phyloP scores from a whole-genome alignment of 37 sponge, comb jelly and placozoan species.

The Theonella swinhoei region DNA sequence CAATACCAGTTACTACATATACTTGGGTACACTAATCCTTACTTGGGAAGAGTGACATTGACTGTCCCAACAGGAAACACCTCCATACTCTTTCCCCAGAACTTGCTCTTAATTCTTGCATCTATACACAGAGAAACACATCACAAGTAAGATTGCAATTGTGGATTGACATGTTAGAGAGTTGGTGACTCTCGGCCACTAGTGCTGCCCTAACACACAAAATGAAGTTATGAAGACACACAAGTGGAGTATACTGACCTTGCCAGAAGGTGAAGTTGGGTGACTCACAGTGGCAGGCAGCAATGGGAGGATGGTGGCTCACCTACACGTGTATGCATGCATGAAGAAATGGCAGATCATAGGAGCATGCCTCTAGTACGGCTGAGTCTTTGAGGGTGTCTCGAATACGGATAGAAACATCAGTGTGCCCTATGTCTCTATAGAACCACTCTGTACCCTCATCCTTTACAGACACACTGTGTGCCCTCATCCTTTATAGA shows the following conservation, averaged over 20 bases:
- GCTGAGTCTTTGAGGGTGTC: too few species aligned
- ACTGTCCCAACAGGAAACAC: conserved; percentile 80
- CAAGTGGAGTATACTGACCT: conserved; percentile 58
- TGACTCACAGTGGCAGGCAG: conserved; percentile 85
- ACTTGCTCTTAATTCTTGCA: conserved; percentile 88
- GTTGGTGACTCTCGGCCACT: too few species aligned
- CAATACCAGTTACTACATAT: too few species aligned
- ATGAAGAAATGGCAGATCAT: not conserved
- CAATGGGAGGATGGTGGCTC: conserved; percentile 88
- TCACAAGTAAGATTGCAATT: not conserved
- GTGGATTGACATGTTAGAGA: too few species aligned
- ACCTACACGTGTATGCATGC: conserved; percentile 45
- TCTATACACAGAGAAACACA: conserved; percentile 27
- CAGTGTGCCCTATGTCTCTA: too few species aligned
- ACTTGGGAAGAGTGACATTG: conserved; percentile 67
- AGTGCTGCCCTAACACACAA: not conserved
- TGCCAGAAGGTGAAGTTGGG: conserved; percentile 82
- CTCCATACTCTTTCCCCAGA: conserved; percentile 90
- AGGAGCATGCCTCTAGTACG: too few species aligned
- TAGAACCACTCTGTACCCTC: too few species aligned
- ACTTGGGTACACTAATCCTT: not conserved
- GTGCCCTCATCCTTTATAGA: too few species aligned
- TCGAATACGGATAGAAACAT: too few species aligned
- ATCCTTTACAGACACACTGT: too few species aligned
- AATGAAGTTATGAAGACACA: too few species aligned